A percentile compares a stretch with the other conserved stretches of the same genome.
phyloP scores from a whole-genome alignment of 2,888 invertebrate species.

The Netelia fuscicornis region DNA sequence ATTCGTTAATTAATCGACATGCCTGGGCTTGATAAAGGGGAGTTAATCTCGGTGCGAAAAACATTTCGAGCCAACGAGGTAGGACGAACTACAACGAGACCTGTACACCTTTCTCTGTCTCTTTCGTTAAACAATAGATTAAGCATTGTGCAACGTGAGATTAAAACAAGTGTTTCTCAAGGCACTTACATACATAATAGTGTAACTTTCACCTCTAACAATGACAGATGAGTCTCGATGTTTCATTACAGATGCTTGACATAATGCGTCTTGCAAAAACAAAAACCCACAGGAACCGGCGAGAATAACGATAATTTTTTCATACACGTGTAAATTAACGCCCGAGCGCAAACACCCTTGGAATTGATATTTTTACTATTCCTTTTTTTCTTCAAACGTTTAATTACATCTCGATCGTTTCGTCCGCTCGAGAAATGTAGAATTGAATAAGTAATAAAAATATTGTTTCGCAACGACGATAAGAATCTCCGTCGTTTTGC shows the following conservation, averaged over 20 bases:
- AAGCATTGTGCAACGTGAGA: constrained; percentile 61
- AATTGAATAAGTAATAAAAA: not conserved
- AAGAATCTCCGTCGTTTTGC: not conserved
- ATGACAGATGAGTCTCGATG: constrained; percentile 67
- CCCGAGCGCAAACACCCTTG: not conserved
- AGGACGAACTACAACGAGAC: not conserved
- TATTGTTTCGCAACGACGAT: not conserved
- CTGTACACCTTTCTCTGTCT: constrained; percentile 8
- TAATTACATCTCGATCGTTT: not conserved
- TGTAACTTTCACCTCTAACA: constrained; percentile 65
- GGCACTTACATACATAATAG: constrained; percentile 65
- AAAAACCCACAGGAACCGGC: constrained; percentile 18
- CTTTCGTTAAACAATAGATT: constrained; percentile 58
- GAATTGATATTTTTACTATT: not conserved
- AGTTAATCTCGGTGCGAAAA: constrained; percentile 39
- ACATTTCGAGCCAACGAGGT: constrained; percentile 47
- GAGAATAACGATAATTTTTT: not conserved
- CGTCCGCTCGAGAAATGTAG: too few species aligned
- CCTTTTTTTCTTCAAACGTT: not conserved
- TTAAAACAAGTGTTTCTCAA: constrained; percentile 67
- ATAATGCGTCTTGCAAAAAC: constrained; percentile 57
- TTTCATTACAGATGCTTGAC: constrained; percentile 64
- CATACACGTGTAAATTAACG: not conserved
- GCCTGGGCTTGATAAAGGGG: not conserved
- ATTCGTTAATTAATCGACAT: not conserved